Conservation (phyloP, 2,113 vertebrate genomes). For the Steatornis caripensis region DNA sequence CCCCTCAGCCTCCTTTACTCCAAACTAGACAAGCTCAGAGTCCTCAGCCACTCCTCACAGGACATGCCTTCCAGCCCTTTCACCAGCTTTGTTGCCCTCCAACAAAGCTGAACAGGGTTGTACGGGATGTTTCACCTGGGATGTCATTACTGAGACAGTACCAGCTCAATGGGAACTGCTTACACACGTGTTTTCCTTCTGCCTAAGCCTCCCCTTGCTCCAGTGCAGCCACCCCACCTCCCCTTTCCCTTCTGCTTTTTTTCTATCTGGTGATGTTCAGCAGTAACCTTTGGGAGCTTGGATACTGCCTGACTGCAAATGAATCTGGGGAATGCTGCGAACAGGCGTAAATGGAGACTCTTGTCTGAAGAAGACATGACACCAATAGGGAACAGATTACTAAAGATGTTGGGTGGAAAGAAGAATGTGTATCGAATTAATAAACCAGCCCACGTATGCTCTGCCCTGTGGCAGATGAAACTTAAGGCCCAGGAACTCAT, state of each 20-base stretch:
- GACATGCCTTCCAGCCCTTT: neutral
- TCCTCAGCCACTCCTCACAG: neutral
- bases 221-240: neutral
- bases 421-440: neutral
- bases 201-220: neutral
- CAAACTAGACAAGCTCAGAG: neutral
- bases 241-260: neutral
- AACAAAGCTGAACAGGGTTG: neutral
- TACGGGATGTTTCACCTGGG: neutral
- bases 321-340: neutral
- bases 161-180: neutral
- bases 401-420: neutral
- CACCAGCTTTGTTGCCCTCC: neutral
- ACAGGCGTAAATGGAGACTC: neutral
- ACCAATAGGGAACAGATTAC: neutral
- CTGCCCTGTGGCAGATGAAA: neutral
- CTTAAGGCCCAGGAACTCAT: neutral
- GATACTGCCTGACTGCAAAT: neutral
- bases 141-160: neutral
- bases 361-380: neutral
- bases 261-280: neutral
- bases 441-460: neutral
- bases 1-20: neutral
- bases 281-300: neutral
- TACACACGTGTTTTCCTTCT: neutral